Conservation (phyloP, 2,888 invertebrate species). For the Galerucella pusilla region DNA sequence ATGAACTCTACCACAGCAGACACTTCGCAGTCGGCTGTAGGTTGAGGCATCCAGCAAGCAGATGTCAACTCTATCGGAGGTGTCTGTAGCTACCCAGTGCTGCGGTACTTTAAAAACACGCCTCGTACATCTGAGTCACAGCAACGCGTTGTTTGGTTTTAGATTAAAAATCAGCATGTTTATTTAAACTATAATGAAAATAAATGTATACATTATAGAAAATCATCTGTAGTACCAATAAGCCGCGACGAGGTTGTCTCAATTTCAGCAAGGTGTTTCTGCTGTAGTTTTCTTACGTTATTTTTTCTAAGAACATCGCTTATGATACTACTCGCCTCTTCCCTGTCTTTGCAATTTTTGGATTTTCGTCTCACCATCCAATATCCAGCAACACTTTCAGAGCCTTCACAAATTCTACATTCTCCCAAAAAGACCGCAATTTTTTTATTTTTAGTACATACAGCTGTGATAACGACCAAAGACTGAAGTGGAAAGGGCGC, state of each 20-base stretch:
- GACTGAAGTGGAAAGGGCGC: slow-evolving; percentile 56
- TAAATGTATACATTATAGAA: neutral
- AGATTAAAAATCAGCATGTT: neutral
- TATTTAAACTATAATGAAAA: neutral
- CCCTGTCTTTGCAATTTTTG: slow-evolving; percentile 58
- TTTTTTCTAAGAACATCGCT: slow-evolving; percentile 57
- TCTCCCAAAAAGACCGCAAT: slow-evolving; percentile 58
- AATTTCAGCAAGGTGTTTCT: slow-evolving; percentile 41
- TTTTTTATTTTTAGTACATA: slow-evolving; percentile 50
- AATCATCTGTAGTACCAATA: neutral
- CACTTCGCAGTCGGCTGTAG: no score
- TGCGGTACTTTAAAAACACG: no score
- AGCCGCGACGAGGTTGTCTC: neutral
- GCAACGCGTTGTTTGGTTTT: neutral
- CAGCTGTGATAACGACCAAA: slow-evolving; percentile 54
- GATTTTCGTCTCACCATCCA: slow-evolving; percentile 58
- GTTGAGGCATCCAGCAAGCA: no score
- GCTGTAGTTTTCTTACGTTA: slow-evolving; percentile 46
- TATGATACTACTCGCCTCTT: slow-evolving; percentile 53
- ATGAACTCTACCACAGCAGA: no score
- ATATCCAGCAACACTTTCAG: slow-evolving; percentile 58
- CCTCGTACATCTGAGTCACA: no score
- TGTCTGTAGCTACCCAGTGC: no score
- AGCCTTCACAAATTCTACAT: slow-evolving; percentile 58
- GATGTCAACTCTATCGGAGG: no score